phyloP scores from a whole-genome alignment of 1,140 invertebrate species.

The Drosophila azteca region DNA sequence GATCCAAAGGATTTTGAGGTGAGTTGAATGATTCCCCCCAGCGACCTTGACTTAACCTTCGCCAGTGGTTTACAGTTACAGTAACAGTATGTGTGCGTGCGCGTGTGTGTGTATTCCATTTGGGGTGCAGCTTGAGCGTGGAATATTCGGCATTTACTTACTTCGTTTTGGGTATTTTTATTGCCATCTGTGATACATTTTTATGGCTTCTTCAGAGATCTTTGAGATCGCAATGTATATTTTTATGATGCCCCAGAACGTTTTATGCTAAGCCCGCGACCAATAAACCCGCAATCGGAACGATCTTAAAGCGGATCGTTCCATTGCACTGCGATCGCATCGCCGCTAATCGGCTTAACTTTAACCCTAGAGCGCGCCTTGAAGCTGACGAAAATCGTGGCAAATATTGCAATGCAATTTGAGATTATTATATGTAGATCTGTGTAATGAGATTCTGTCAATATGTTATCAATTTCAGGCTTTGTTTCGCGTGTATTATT shows the following conservation, averaged over 20 bases:
- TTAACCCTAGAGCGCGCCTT: constrained; percentile 28
- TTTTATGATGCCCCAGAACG: constrained; percentile 21
- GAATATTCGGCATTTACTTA: constrained; percentile 3
- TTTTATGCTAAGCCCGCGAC: constrained; percentile 17
- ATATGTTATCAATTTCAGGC: no score
- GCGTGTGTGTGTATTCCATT: constrained; percentile 4
- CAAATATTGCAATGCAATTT: no score
- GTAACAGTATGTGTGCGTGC: not conserved
- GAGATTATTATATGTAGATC: no score
- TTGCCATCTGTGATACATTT: constrained; percentile 18
- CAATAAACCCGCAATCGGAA: constrained; percentile 41
- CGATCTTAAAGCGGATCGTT: constrained; percentile 16
- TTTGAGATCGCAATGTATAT: constrained; percentile 2
- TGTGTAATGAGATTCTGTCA: no score
- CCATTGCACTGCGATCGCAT: constrained; percentile 25
- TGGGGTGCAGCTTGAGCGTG: constrained; percentile 16
- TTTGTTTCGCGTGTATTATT: no score
- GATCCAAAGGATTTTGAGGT: constrained; percentile 89
- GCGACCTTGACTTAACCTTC: constrained; percentile 66
- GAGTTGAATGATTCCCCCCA: constrained; percentile 69
- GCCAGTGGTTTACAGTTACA: constrained; percentile 30
- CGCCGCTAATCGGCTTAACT: constrained; percentile 6
- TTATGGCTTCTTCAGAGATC: constrained; percentile 40
- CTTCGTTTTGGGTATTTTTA: constrained; percentile 14
- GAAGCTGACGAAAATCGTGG: not conserved